Base-by-base conservation (phyloP, 2,797 vertebrate genomes). In the Lateolabrax maculatus region DNA sequence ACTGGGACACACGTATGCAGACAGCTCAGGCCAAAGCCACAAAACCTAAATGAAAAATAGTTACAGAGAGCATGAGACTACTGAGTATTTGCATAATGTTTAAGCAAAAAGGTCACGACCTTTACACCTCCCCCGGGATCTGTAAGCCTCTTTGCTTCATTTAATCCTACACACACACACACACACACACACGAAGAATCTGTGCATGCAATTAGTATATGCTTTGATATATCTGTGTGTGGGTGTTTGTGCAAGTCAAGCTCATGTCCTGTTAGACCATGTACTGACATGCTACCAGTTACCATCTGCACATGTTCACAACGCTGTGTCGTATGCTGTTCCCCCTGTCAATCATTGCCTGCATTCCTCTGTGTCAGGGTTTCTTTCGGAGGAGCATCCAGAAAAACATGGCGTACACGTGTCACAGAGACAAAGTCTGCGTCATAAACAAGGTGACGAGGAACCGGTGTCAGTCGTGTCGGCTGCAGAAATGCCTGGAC, bases 391-490 rank as follows among this genome's bases (percentile, higher is more conserved):
- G 98, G 87, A 99, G 98, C 90, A 98, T 99, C 93, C 98, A 99
- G 94, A 99, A 99, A 95, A 98, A 99, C 94, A 98, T 99, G 97
- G 95, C 95, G 85, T 99, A 99, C 94, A 99, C 97, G 9, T 99
- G 98, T 94, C 97, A 99, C 79, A 91, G 98, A 93, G 98, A 97
- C 94, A 99, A 98, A 94, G 97, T 98, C 89, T 99, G 98, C 84
- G 96, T 97, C 87, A 99, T 99, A 92, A 99, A 99, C 96, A 99
- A 99, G 93, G 97, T 99, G 81, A 99, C 98, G 31, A 95, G 98
- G 91, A 99, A 99, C 93, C 97, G 98, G 52, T 99, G 98, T 91
- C 98, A 99, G 95, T 98, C 97, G 91, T 99, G 98, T 86, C 96
- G 98, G 34, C 97, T 99, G 90, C 98, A 99, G 95, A 98, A 97